Base-by-base conservation (phyloP, 1,140 invertebrate species). In the Pseudomyrmex flavicornis region DNA sequence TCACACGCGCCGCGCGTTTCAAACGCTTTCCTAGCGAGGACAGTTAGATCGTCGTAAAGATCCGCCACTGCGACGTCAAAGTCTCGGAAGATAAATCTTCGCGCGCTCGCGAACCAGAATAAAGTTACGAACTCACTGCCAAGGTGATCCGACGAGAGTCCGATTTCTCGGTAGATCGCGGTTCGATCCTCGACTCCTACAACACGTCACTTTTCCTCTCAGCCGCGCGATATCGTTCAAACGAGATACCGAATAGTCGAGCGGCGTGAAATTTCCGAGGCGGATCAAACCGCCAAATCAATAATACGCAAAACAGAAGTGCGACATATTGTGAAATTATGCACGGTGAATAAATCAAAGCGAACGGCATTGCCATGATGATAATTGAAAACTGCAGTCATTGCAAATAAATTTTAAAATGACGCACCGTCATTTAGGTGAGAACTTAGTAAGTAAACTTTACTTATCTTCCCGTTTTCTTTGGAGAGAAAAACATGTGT, bases 71-170 rank as follows among this genome's bases (percentile, higher is more conserved):
- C 66, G 44, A 58, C 52, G 87, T 75, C 83, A 83, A 88, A 87
- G 75, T 85, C 84, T 66, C 79, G 68, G 73, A 68, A 72, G 84
- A 89, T 89, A 88, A 89, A 89, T 89, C 74, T 83, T 83, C 48
- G 35, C 76, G 54, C 82, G 79, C 87, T 79, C 88, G 86, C 80
- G 66, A 72, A 88, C 90, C 86, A 91, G 89, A 90, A 91, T 91
- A 91, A 35, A 91, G 83, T 87, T 65, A 65, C 58, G 75, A 85
- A 90, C 84, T 90, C 91, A 92, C 85, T 92, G 91, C 90, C 91
- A 92, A 92, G 91, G 90, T 90, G 84, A 91, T 91, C 82, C 84
- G 85, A 72, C 69, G 75, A 84, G 75, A 84, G 85, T 44, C 65
- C 26, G 58, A 9, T 83, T 35, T 69, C 63, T 44, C 26, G 15